Base-by-base conservation (phyloP, 92 coral and sea anemone genomes). In the Siderastrea radians region DNA sequence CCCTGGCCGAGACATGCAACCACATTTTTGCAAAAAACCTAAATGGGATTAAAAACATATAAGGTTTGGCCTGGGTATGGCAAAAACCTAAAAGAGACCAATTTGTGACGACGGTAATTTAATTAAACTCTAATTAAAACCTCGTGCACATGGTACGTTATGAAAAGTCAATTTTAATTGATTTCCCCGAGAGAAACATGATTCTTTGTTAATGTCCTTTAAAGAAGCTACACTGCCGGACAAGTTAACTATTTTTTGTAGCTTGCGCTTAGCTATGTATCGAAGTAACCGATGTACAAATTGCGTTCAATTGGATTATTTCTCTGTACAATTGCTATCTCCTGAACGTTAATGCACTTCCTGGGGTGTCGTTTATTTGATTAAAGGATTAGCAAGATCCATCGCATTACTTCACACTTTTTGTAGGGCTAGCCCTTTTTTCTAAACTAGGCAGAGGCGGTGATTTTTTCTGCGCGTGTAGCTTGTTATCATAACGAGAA, bases 321-420 rank as follows among this genome's bases (percentile, higher is more conserved):
- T 7, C 19, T 47, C 19, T 47, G 74, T 45, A 47, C 62, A 49
- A 50, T 51, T 50, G 7, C 46, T 6, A 26, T 14, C 19, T 66
- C 65, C 63, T 43, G 74, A 43, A 19, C 10, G 59, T 65, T 65
- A 14, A 10, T 26, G 12, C 11, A 50, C 73, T 67, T 66, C 84
- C 72, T 8, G 52, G 60, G 48, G 15, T 26, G 47, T 82, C 15
- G 70, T 68, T 70, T 44, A 82, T 82, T 82, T 12, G 43, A 82
- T 82, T 54, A 82, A 62, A 12, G 86, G 78, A 70, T 82, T 82
- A 82, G 10, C 67, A 16, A 52, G 19, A 51, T 52, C 54, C 60
- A 55, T 46, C 78, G 50, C 16, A 45, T 70, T 57, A n/a, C n/a
- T n/a, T 17, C 17, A 48, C 43, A 46, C n/a, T 12, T 4, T 53